Percentiles rank a stretch among this genome's conserved stretches.
These are phyloP conservation scores for Saccostrea cuccullata DNA, from an alignment of 1,140 invertebrate species.

Conservation along the genomic window DNA sequence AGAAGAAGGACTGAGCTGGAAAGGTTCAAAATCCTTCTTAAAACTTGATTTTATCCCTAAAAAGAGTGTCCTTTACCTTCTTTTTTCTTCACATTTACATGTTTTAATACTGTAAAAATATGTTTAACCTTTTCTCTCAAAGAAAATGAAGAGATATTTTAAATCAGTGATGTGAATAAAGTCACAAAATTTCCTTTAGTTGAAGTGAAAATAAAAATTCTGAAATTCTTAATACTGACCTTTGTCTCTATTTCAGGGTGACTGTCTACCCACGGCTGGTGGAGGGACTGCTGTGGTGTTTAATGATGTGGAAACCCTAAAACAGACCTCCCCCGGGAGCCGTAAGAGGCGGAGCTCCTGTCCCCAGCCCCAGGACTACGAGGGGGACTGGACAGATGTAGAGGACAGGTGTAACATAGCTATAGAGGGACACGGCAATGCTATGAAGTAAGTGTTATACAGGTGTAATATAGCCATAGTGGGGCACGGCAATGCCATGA, in stretches of 20 bases:
- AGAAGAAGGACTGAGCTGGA: too few species aligned
- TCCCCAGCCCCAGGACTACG: slow-evolving; percentile 63
- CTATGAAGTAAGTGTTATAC: slow-evolving; percentile 42
- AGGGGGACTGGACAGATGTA: slow-evolving; percentile 75
- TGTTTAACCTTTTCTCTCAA: too few species aligned
- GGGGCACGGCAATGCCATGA: too few species aligned
- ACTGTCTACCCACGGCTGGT: slow-evolving; percentile 93
- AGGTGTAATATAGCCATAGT: neutral
- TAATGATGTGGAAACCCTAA: slow-evolving; percentile 94
- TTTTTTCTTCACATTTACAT: too few species aligned
- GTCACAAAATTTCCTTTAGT: too few species aligned
- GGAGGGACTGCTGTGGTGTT: slow-evolving; percentile 97
- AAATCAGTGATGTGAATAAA: too few species aligned
- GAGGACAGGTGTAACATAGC: slow-evolving; percentile 71
- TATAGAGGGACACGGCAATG: slow-evolving; percentile 71
- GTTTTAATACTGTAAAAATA: too few species aligned
- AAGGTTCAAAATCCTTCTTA: too few species aligned
- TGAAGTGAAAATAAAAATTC: too few species aligned
- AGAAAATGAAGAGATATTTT: too few species aligned
- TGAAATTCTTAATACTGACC: neutral
- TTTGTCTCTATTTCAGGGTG: slow-evolving; percentile 81
- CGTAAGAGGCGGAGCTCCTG: slow-evolving; percentile 64
- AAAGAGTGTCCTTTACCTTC: too few species aligned
- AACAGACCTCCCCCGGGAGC: slow-evolving; percentile 88
- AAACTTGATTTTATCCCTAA: too few species aligned